Percentiles rank a stretch among this genome's conserved stretches.
Evolutionary conservation across 2,113 vertebrate genomes (phyloP).

Genomic region (Phylloscopus trochiloides): DNA sequence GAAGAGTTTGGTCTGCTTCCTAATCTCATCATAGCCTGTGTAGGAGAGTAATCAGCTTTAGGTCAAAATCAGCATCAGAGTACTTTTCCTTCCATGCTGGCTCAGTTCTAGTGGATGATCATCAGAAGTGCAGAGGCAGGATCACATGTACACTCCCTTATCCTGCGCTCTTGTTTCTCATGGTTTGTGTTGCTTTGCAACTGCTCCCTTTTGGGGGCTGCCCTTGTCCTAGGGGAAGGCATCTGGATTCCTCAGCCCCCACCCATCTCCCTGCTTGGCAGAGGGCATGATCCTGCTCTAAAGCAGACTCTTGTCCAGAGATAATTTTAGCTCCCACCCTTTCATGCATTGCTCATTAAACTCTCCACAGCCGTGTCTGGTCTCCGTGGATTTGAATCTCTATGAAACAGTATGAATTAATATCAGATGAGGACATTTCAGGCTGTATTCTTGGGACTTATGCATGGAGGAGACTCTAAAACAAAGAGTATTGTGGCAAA

Average conservation of each 20-base stretch:
- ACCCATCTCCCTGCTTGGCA: neutral
- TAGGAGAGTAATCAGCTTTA: neutral
- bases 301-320: neutral
- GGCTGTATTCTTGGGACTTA: neutral
- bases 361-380: neutral
- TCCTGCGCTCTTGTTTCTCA: neutral
- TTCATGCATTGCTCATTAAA: neutral
- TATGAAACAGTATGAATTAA: neutral
- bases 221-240: neutral
- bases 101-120: neutral
- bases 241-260: rapidly evolving
- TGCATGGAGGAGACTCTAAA: neutral
- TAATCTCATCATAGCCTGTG: neutral
- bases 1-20: neutral
- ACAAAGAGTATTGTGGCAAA: neutral
- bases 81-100: neutral
- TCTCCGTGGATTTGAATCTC: neutral
- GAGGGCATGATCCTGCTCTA: neutral
- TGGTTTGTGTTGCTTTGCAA: neutral
- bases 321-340: neutral
- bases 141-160: neutral
- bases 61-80: neutral
- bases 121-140: neutral
- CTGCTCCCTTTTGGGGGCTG: neutral
- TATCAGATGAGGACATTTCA: neutral